A percentile compares a stretch with the other conserved stretches of the same genome.
These are phyloP conservation scores for Paraplagusia blochii DNA, from an alignment of 2,113 vertebrate genomes.

Conservation along the genomic window DNA sequence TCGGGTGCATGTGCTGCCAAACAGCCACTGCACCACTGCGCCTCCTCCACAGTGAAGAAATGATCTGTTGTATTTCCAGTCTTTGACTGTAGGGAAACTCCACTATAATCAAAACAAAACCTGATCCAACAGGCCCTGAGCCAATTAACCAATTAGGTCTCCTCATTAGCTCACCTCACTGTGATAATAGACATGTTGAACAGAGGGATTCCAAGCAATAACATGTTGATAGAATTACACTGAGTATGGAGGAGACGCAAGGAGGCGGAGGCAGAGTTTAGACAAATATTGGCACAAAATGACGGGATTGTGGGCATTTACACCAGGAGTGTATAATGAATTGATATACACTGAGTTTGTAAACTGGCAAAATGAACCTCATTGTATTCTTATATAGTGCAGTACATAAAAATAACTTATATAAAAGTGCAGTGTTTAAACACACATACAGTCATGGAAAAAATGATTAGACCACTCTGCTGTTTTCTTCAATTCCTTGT, in stretches of 20 bases:
- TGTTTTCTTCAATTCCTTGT: too few species aligned
- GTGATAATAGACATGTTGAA: constrained; percentile 34
- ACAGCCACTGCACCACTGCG: neutral
- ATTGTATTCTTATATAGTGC: too few species aligned
- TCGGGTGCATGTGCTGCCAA: too few species aligned
- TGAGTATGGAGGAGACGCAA: constrained; percentile 11
- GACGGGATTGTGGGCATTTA: neutral
- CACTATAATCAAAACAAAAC: constrained; percentile 21
- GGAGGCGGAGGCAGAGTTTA: neutral
- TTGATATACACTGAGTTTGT: neutral
- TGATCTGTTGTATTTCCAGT: neutral
- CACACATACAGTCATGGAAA: too few species aligned
- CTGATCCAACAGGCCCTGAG: constrained; percentile 20
- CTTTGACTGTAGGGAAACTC: neutral
- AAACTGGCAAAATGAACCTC: too few species aligned
- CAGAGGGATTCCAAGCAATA: constrained; percentile 39
- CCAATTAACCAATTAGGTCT: constrained; percentile 31
- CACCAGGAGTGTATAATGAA: neutral
- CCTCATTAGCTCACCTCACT: constrained; percentile 26
- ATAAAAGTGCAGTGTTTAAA: too few species aligned
- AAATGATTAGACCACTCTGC: too few species aligned
- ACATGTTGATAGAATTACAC: constrained; percentile 35
- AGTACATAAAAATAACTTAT: too few species aligned
- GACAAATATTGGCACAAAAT: neutral
- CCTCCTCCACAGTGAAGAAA: neutral